phyloP scores from a whole-genome alignment of 2,797 vertebrate species.

The Urophycis tenuis region DNA sequence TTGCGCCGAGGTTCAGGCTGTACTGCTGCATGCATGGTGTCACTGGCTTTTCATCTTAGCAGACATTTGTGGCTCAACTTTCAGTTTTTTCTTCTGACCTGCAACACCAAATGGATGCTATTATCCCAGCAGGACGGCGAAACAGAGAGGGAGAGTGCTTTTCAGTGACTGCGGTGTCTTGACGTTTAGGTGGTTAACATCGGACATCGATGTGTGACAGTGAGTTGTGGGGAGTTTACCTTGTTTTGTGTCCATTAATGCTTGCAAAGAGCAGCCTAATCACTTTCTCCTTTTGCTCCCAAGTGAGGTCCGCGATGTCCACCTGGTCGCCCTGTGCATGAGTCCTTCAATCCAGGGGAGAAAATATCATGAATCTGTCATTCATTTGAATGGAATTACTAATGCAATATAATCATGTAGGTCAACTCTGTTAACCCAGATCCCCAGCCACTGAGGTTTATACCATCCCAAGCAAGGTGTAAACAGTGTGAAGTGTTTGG shows the following conservation, averaged over 20 bases:
- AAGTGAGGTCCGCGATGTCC: conserved; percentile 80
- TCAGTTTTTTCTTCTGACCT: conserved; percentile 34
- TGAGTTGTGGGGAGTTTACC: conserved; percentile 49
- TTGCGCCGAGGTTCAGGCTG: conserved; percentile 42
- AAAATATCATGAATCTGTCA: conserved; percentile 10
- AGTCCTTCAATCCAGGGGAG: conserved; percentile 60
- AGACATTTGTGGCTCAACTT: conserved; percentile 39
- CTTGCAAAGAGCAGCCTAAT: conserved; percentile 83
- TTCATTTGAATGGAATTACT: background rate
- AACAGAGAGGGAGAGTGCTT: background rate
- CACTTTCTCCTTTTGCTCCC: conserved; percentile 87
- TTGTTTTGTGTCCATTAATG: conserved; percentile 74
- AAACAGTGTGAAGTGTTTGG: background rate
- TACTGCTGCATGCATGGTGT: conserved; percentile 35
- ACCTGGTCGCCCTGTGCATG: conserved; percentile 66
- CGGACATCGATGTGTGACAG: conserved; percentile 13
- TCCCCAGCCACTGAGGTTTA: background rate
- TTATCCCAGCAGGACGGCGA: conserved; percentile 23
- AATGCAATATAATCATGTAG: background rate
- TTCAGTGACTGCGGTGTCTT: background rate
- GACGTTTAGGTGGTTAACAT: background rate
- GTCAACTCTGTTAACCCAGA: background rate
- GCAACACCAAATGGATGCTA: conserved; percentile 35
- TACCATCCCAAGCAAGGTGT: background rate
- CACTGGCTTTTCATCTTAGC: conserved; percentile 46